phyloP scores from a whole-genome alignment of 2,797 vertebrate species.

The Acanthurus tractus region DNA sequence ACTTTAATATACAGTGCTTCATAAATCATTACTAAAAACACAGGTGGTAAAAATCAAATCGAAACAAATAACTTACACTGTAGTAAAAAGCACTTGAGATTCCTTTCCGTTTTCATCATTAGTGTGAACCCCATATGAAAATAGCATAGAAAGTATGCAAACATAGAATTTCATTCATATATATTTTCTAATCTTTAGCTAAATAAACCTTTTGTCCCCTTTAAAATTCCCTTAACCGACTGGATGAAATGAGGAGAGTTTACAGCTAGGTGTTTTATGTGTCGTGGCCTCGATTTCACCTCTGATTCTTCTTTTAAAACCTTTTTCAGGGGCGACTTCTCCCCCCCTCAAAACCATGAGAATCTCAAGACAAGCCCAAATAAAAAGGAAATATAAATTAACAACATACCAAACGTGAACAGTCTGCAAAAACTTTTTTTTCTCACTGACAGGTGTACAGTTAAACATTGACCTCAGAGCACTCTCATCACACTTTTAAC shows the following conservation, averaged over 20 bases:
- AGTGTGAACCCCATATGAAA: conserved; percentile 89
- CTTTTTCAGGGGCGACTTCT: conserved; percentile 48
- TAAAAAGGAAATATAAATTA: conserved; percentile 77
- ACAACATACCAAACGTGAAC: conserved; percentile 72
- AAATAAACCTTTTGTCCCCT: conserved; percentile 77
- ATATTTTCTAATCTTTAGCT: conserved; percentile 81
- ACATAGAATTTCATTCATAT: conserved; percentile 81
- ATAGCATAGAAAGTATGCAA: conserved; percentile 89
- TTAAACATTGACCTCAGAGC: conserved; percentile 62
- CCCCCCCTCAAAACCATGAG: neutral
- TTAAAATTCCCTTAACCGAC: conserved; percentile 78
- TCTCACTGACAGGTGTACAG: conserved; percentile 62
- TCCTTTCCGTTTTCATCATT: conserved; percentile 79
- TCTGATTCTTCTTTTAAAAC: conserved; percentile 39
- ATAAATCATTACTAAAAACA: conserved; percentile 88
- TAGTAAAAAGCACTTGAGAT: conserved; percentile 88
- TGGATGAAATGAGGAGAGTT: conserved; percentile 71
- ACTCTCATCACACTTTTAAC: conserved; percentile 31
- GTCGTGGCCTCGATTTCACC: conserved; percentile 65
- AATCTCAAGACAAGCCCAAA: conserved; percentile 65
- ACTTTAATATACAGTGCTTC: conserved; percentile 85
- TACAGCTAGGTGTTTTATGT: conserved; percentile 59
- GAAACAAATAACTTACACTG: conserved; percentile 88
- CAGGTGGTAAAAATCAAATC: conserved; percentile 86
- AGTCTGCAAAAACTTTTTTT: conserved; percentile 65